Evolutionary conservation across 2,797 vertebrate genomes (phyloP).

Genomic region (Rhinatrema bivittatum): DNA sequence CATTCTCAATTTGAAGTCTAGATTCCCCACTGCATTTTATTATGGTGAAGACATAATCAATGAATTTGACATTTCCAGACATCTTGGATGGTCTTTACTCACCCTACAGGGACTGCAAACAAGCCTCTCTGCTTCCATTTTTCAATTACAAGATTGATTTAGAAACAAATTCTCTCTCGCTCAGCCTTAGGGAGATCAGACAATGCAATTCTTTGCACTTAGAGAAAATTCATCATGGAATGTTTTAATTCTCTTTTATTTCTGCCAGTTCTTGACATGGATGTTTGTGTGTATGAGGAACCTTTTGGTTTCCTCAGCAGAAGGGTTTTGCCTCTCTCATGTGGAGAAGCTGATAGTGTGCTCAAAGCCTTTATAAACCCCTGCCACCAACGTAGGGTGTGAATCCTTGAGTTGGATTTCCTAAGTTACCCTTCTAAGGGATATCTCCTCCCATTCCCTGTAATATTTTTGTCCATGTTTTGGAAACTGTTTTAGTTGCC

Average conservation of each 20-base stretch:
- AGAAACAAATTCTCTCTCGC: neutral
- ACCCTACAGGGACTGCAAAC: neutral
- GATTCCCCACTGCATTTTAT: neutral
- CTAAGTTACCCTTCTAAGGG: too few relatives aligned
- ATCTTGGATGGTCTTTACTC: neutral
- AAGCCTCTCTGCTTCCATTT: neutral
- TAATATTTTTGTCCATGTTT: too few relatives aligned
- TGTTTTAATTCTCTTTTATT: neutral
- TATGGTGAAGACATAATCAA: neutral
- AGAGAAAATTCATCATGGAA: neutral
- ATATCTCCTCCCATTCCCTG: too few relatives aligned
- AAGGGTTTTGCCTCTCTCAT: too few relatives aligned
- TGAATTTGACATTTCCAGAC: neutral
- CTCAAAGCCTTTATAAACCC: too few relatives aligned
- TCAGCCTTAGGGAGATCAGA: neutral
- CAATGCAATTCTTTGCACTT: neutral
- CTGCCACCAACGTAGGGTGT: too few relatives aligned
- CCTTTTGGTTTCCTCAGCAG: too few relatives aligned
- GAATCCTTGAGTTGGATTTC: too few relatives aligned
- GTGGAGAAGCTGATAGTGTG: too few relatives aligned
- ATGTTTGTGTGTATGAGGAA: too few relatives aligned
- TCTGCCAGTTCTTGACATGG: neutral
- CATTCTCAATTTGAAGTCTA: slow-evolving; percentile 17
- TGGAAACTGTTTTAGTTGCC: too few relatives aligned
- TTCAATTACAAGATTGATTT: neutral